A percentile compares a stretch with the other conserved stretches of the same genome.
Evolutionary conservation across 2,113 vertebrate genomes (phyloP).

Genomic region (Etia nguti): DNA sequence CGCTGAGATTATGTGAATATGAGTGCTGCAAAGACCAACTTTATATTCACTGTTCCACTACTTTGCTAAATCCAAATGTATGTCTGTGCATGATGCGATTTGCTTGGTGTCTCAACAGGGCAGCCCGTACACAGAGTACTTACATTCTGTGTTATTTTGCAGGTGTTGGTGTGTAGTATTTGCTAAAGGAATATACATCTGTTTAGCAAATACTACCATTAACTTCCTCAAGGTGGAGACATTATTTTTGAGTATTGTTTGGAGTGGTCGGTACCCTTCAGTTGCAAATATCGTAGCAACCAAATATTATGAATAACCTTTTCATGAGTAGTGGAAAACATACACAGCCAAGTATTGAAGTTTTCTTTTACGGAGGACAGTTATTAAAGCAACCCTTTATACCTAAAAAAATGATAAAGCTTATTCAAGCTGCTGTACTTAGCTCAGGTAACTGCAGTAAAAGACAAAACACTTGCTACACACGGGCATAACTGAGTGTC

Average conservation of each 20-base stretch:
- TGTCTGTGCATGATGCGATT: neutral
- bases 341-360: rapidly evolving
- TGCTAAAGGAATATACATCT: neutral
- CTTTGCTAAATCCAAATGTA: neutral
- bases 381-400: neutral
- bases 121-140: neutral
- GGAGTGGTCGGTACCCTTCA: neutral
- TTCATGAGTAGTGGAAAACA: neutral
- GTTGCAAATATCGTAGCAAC: neutral
- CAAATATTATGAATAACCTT: neutral
- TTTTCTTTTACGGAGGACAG: rapidly evolving
- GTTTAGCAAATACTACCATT: neutral
- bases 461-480: neutral
- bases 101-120: neutral
- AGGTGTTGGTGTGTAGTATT: neutral
- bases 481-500: neutral
- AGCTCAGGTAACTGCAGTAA: neutral
- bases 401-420: rapidly evolving
- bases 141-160: neutral
- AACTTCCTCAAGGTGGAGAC: neutral
- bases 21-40: neutral
- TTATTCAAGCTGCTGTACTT: neutral
- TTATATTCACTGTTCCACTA: neutral
- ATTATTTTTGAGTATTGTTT: neutral
- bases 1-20: neutral